phyloP scores from a whole-genome alignment of 1,140 invertebrate genomes.

The Magallana gigas region DNA sequence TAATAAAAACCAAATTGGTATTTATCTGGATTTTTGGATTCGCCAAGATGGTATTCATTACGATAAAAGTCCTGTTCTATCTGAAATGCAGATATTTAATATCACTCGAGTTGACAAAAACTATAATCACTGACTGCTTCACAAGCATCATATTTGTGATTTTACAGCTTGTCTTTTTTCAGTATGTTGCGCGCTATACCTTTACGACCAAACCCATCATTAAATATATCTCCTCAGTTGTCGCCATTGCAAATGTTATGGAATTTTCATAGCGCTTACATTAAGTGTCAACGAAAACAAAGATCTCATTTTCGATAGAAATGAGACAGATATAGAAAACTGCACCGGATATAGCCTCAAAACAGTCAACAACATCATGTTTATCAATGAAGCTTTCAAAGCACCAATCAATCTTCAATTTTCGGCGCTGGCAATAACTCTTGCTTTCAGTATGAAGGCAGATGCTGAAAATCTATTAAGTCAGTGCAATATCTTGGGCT shows the following conservation, averaged over 20 bases:
- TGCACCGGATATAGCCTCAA: neutral
- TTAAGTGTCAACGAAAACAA: constrained; percentile 15
- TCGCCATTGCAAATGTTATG: neutral
- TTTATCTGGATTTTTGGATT: neutral
- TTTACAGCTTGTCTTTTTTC: neutral
- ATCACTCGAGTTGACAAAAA: neutral
- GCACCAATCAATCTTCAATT: neutral
- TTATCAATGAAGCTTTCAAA: neutral
- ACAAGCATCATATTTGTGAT: constrained; percentile 3
- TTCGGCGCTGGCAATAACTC: neutral
- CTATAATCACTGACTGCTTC: neutral
- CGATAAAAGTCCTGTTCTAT: neutral
- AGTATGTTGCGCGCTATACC: neutral
- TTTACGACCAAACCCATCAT: neutral
- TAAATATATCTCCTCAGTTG: neutral
- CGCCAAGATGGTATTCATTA: neutral
- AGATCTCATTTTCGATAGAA: neutral
- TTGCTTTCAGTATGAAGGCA: constrained; percentile 3
- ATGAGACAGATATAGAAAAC: neutral
- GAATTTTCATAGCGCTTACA: neutral
- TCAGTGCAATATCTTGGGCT: too few relatives aligned
- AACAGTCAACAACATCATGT: neutral
- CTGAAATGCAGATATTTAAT: neutral
- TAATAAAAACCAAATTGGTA: neutral
- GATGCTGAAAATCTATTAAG: neutral